Conservation (phyloP, 2,797 vertebrate genomes). For the Lacerta viridis region DNA sequence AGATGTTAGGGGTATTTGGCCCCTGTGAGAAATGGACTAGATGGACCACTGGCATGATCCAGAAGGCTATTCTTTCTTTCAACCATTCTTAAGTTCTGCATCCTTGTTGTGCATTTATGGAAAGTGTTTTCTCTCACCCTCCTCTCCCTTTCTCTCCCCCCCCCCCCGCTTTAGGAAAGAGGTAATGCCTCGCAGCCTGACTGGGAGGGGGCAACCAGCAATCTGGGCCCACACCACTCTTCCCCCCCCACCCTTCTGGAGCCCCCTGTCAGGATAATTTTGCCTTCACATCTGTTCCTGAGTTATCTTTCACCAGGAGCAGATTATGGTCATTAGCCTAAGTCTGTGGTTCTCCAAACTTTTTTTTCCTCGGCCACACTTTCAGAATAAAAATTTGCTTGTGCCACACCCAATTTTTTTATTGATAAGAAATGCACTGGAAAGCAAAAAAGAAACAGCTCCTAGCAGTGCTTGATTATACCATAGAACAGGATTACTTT, state of each 20-base stretch:
- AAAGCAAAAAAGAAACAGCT: no score
- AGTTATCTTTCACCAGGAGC: slow-evolving; percentile 59
- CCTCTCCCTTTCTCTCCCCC: neutral
- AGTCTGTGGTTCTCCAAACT: slow-evolving; percentile 19
- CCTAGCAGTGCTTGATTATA: no score
- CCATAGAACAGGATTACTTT: no score
- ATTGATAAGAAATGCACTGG: no score
- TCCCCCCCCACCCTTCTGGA: neutral
- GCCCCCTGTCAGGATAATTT: slow-evolving; percentile 38
- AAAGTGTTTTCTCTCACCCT: no score
- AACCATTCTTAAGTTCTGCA: neutral
- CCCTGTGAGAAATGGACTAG: no score
- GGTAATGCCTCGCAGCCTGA: accelerated
- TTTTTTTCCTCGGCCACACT: no score
- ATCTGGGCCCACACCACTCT: neutral
- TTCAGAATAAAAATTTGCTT: no score
- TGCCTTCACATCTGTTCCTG: slow-evolving; percentile 57
- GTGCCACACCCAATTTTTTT: no score
- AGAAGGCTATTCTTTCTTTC: neutral
- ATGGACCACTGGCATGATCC: no score
- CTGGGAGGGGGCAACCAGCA: accelerated
- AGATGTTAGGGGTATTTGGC: no score
- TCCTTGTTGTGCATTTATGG: neutral
- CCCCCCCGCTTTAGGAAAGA: neutral
- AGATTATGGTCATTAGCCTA: slow-evolving; percentile 33